These are phyloP conservation scores for Aphelenchoides avenae DNA, from an alignment of 1,140 invertebrate species.

Conservation along the genomic window DNA sequence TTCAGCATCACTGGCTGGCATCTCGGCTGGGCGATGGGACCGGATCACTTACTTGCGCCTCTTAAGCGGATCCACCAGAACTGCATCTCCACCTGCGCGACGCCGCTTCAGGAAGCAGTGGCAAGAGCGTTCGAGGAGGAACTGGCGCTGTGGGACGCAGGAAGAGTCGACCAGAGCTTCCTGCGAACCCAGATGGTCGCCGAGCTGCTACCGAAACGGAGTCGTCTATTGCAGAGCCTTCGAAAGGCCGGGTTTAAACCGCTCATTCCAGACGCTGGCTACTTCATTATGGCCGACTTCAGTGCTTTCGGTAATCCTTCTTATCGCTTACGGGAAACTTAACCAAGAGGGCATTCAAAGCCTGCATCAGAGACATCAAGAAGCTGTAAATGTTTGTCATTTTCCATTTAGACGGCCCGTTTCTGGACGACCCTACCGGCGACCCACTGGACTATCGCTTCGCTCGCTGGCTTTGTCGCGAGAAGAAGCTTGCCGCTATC, in stretches of 20 bases:
- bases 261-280: slow-evolving; percentile 88
- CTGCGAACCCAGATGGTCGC: slow-evolving; percentile 70
- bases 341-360: no score
- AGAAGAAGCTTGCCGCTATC: slow-evolving; percentile 85
- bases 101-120: slow-evolving; percentile 81
- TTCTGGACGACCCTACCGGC: slow-evolving; percentile 26
- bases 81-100: slow-evolving; percentile 81
- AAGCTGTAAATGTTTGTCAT: no score
- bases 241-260: slow-evolving; percentile 77
- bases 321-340: no score
- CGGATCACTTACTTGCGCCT: slow-evolving; percentile 73
- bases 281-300: slow-evolving; percentile 93
- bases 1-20: slow-evolving; percentile 97
- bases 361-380: no score
- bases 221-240: slow-evolving; percentile 74
- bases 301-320: slow-evolving; percentile 66
- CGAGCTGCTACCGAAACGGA: slow-evolving; percentile 77
- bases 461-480: slow-evolving; percentile 88
- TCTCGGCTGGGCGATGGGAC: slow-evolving; percentile 79
- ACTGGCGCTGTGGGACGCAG: slow-evolving; percentile 67
- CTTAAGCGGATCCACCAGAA: slow-evolving; percentile 87
- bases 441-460: slow-evolving; percentile 79
- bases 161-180: slow-evolving; percentile 72
- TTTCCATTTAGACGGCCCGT: slow-evolving; percentile 27
- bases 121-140: slow-evolving; percentile 84